These are phyloP conservation scores for Hydrozoanthus tunicans DNA, from an alignment of 64 coral and sea anemone species.

Conservation along the genomic window DNA sequence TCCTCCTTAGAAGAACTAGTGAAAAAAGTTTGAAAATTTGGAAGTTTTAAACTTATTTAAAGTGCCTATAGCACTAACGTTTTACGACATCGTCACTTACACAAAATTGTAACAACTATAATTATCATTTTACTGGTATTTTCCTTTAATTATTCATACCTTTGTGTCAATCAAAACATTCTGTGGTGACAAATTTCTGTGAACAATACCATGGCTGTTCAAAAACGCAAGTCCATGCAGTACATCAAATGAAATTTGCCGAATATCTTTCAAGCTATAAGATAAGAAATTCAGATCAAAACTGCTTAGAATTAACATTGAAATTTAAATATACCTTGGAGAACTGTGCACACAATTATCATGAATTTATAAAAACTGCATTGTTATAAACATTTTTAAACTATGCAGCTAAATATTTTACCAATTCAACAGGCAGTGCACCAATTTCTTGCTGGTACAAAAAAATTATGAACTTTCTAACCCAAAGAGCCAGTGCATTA, in stretches of 20 bases:
- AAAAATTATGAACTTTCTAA: no score
- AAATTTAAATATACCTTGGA: not conserved
- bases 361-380: no score
- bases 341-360: no score
- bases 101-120: not conserved
- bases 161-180: constrained; percentile 79
- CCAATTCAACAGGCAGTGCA: no score
- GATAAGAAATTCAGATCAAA: not conserved
- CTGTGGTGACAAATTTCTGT: constrained; percentile 76
- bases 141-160: constrained; percentile 42
- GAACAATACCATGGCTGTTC: constrained; percentile 77
- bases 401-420: no score
- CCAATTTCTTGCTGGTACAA: no score
- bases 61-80: no score
- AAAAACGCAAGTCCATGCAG: constrained; percentile 78
- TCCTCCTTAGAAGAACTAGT: no score
- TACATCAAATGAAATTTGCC: constrained; percentile 79
- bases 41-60: no score
- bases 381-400: no score
- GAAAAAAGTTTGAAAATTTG: no score
- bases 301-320: not conserved
- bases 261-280: constrained; percentile 65
- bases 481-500: no score
- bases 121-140: not conserved
- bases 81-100: not conserved